Conservation (phyloP, 1,140 invertebrate species). For the Leptinotarsa defecta region DNA sequence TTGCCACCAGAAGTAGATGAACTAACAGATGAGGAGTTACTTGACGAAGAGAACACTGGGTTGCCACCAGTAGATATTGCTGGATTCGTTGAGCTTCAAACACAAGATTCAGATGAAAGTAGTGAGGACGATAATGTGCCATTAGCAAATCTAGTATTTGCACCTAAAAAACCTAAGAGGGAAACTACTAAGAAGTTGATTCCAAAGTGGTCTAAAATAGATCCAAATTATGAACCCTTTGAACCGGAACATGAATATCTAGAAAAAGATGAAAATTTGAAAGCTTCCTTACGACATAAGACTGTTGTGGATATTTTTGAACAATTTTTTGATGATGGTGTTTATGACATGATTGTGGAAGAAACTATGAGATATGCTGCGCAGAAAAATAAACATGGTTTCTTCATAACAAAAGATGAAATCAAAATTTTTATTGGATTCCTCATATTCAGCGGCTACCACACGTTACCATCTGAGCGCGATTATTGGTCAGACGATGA, state of each 20-base stretch:
- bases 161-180: slow-evolving; percentile 4
- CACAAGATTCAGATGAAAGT: background rate
- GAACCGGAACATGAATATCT: slow-evolving; percentile 8
- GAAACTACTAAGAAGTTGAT: slow-evolving; percentile 3
- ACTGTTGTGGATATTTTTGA: slow-evolving; percentile 14
- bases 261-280: slow-evolving; percentile 4
- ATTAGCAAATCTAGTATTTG: background rate
- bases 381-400: slow-evolving; percentile 28
- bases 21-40: slow-evolving; percentile 22
- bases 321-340: slow-evolving; percentile 28
- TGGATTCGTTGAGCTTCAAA: background rate
- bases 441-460: slow-evolving; percentile 36
- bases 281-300: background rate
- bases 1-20: slow-evolving; percentile 35
- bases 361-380: slow-evolving; percentile 23
- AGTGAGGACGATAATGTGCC: slow-evolving; percentile 1
- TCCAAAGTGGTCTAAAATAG: background rate
- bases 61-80: slow-evolving; percentile 22
- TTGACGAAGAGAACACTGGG: slow-evolving; percentile 1
- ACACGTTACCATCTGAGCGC: slow-evolving; percentile 28
- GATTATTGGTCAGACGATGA: slow-evolving; percentile 34
- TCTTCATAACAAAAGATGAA: slow-evolving; percentile 17
- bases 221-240: background rate
- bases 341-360: slow-evolving; percentile 19
- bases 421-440: slow-evolving; percentile 35